Percentiles rank a stretch among this genome's conserved stretches.
phyloP scores from a whole-genome alignment of 2,888 invertebrate species.

The Invenusta paracnida region DNA sequence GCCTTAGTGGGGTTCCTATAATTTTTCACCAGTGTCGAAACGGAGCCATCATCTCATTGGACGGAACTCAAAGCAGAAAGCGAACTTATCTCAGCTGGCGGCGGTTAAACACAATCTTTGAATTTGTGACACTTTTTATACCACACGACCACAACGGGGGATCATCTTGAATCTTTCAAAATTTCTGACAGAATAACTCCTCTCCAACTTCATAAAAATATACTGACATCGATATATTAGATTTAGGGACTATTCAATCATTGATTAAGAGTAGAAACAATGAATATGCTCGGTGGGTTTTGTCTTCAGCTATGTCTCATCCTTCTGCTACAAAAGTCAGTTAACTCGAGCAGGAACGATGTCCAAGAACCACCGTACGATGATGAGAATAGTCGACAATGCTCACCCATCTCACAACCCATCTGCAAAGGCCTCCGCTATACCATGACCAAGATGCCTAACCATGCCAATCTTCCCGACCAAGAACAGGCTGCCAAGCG shows the following conservation, averaged over 20 bases:
- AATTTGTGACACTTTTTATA: background rate
- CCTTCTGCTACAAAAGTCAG: background rate
- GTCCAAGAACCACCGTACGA: background rate
- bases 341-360: background rate
- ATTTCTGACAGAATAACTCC: too few species aligned
- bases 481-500: conserved; percentile 76
- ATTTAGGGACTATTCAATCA: too few species aligned
- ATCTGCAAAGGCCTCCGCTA: conserved; percentile 78
- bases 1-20: background rate
- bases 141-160: too few species aligned
- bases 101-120: conserved; percentile 2
- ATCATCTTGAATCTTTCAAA: too few species aligned
- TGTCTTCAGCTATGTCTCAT: too few species aligned
- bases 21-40: background rate
- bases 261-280: too few species aligned
- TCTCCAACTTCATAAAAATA: too few species aligned
- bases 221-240: too few species aligned
- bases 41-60: background rate
- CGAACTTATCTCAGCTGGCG: conserved; percentile 19
- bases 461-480: conserved; percentile 74
- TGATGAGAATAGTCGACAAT: conserved; percentile 61
- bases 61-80: background rate
- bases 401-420: conserved; percentile 74
- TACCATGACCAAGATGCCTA: conserved; percentile 80
- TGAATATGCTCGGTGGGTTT: too few species aligned